These are phyloP conservation scores for Hapalemur alaotrensis DNA, from an alignment of 2,797 vertebrate species.

Conservation along the genomic window DNA sequence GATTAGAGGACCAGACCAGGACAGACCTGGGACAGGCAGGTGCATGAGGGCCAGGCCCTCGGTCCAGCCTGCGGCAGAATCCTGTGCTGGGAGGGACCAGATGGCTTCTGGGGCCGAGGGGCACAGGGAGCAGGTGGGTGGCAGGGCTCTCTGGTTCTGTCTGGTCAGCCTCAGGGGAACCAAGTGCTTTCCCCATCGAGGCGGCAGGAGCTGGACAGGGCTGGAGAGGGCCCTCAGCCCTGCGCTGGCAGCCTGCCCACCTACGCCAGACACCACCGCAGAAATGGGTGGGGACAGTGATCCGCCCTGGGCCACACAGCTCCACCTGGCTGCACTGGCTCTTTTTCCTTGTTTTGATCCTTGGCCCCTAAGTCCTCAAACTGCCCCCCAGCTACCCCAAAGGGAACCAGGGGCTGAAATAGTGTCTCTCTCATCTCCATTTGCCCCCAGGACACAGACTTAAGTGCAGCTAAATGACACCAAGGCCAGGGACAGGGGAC, in stretches of 20 bases:
- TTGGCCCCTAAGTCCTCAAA: not conserved
- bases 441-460: not conserved
- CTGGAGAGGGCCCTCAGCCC: not conserved
- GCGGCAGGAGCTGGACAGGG: not conserved
- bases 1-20: not conserved
- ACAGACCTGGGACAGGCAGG: no score
- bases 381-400: not conserved
- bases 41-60: not conserved
- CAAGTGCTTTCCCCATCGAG: accelerated
- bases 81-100: not conserved
- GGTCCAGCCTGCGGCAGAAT: accelerated
- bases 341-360: not conserved
- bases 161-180: not conserved
- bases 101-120: not conserved
- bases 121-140: not conserved
- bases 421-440: accelerated
- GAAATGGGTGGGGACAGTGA: not conserved
- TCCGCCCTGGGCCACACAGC: accelerated
- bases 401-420: not conserved
- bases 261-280: no score
- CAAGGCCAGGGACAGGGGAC: not conserved
- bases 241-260: not conserved
- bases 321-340: not conserved
- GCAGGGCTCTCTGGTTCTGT: not conserved
- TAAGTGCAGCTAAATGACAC: not conserved